Evolutionary conservation across 92 coral and sea anemone genomes (phyloP), one percentile per base, ranked within the genome.

Genomic region (Bergia puertoricense): DNA sequence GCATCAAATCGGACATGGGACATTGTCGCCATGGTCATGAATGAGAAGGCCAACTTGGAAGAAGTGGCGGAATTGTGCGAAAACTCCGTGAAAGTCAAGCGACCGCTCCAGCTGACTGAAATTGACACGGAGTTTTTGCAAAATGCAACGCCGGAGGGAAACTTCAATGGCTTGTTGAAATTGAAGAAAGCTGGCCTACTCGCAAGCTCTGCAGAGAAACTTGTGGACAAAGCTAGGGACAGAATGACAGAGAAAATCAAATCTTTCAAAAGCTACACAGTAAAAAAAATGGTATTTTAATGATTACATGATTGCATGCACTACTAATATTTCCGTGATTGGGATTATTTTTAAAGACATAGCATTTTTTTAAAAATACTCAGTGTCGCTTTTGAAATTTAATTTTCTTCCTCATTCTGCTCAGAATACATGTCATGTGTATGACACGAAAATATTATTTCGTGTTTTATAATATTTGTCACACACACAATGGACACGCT

Each of bases 281-380:
- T 41, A 76, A 76, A 76, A 48, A 76, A 76, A 43, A 75, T 76
- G 80, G 80, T 76, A 76, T 76, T 76, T 76, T 44, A 76, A 43
- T 76, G 57, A 44, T 76, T 76, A 76, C 80, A 41, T 76, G 57
- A 76, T 16, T 42, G 81, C 81, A 77, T 14, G 59, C 81, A 77
- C 81, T 77, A 36, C 43, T 43, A 77, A 44, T 44, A 77, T 43
- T 77, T 77, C 81, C 40, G 81, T 77, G 81, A 77, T 77, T 59
- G 81, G 81, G 59, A 77, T 77, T 77, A 77, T 77, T 77, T 77
- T 77, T 5, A 77, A 77, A 77, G 81, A 77, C 81, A 77, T 43
- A 20, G 79, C 23, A 77, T 77, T 77, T 77, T n/a, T 42, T 0
- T 2, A 39, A 16, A 46, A 46, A 46, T 46, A 46, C 50, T 46